A percentile compares a stretch with the other conserved stretches of the same genome.
phyloP scores from a whole-genome alignment of 2,888 invertebrate genomes.

The Erynnis tages region DNA sequence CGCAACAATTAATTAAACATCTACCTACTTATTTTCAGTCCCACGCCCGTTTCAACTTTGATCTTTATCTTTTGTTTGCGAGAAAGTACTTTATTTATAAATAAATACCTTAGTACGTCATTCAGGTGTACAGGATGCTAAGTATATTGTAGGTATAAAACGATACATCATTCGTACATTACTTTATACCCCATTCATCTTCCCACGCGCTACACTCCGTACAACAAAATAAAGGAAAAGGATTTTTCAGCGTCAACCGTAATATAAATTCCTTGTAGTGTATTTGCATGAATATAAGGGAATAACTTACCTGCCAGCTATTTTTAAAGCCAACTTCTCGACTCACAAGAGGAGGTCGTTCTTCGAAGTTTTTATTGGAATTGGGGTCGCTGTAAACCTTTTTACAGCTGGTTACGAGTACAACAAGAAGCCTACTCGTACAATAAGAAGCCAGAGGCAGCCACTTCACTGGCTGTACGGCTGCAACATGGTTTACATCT shows the following conservation, averaged over 20 bases:
- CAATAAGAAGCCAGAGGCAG: no score
- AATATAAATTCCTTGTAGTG: constrained; percentile 26
- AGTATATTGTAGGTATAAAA: constrained; percentile 14
- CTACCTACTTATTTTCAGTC: constrained; percentile 2
- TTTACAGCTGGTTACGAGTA: no score
- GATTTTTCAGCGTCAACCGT: constrained; percentile 20
- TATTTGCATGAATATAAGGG: constrained; percentile 25
- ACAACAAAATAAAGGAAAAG: constrained; percentile 17
- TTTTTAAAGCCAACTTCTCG: constrained; percentile 2
- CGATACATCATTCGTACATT: constrained; percentile 24
- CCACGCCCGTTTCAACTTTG: neutral
- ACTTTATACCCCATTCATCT: constrained; percentile 19
- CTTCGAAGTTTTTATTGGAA: no score
- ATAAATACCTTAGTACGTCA: neutral
- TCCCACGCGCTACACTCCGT: constrained; percentile 5
- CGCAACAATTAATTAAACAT: neutral
- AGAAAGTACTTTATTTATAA: neutral
- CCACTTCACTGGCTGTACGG: no score
- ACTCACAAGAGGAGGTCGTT: neutral
- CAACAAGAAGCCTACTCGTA: no score
- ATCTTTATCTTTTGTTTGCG: neutral
- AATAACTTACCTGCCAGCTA: constrained; percentile 13
- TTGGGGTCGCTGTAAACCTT: no score
- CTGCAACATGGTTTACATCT: no score
- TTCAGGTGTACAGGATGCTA: neutral